phyloP scores from a whole-genome alignment of 2,888 invertebrate species.

The Zaprionus obscuricornis region DNA sequence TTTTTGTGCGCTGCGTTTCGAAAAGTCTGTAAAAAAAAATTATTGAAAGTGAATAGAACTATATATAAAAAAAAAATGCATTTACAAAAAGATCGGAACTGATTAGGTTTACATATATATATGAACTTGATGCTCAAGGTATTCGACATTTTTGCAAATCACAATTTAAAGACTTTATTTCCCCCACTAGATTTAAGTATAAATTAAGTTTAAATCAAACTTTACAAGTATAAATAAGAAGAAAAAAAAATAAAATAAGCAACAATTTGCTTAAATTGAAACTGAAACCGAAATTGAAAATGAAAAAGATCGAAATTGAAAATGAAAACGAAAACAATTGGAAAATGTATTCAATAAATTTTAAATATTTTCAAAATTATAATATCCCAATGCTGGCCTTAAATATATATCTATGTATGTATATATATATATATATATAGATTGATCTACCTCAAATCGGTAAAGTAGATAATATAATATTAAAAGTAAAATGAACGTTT shows the following conservation, averaged over 20 bases:
- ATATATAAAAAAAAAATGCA: conserved; percentile 32
- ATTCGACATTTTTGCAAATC: conserved; percentile 42
- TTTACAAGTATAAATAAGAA: no score
- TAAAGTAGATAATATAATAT: conserved; percentile 31
- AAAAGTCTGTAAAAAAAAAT: conserved; percentile 37
- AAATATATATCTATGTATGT: conserved; percentile 38
- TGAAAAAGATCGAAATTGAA: conserved; percentile 34
- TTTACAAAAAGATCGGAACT: conserved; percentile 69
- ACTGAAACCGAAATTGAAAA: conserved; percentile 29
- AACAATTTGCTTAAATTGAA: conserved; percentile 18
- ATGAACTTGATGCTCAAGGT: conserved; percentile 60
- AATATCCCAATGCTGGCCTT: conserved; percentile 62
- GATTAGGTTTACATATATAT: conserved; percentile 52
- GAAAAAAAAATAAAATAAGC: conserved; percentile 14
- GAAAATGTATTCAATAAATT: neutral
- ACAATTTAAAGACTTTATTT: conserved; percentile 37
- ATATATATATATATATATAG: conserved; percentile 18
- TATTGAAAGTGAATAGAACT: conserved; percentile 20
- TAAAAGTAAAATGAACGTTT: neutral
- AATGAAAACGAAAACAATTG: neutral
- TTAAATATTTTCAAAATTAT: conserved; percentile 46
- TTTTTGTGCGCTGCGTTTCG: conserved; percentile 31
- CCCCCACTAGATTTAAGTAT: conserved; percentile 29
- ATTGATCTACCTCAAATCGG: conserved; percentile 60
- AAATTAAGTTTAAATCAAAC: neutral